Base-by-base conservation (phyloP, 2,113 vertebrate species). In the Typhlomys cinereus region DNA sequence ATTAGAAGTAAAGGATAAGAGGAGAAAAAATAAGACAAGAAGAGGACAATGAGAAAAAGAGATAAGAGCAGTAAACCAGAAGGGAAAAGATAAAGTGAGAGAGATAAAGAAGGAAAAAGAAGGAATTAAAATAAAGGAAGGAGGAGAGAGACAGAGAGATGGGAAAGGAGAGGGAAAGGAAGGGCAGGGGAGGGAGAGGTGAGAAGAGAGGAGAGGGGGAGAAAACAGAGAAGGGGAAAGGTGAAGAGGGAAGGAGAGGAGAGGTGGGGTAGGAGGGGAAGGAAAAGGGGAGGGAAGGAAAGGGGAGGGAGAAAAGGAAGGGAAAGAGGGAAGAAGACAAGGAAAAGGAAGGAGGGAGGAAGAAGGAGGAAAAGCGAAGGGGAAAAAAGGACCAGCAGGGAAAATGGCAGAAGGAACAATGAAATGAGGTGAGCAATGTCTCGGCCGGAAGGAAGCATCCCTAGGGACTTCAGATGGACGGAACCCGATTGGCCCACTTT, bases 161-260 rank as follows among this genome's bases (percentile, higher is more conserved):
- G 3, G 29, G 20, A 25, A 5, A 14, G 34, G 50, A 21, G 17
- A 36, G 13, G 12, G 34, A 50, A 21, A 39, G 15, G 34, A 52
- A 39, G 4, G 13, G 12, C 11, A 15, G 46, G 54, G 25, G 7
- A 9, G 4, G 7, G 4, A 7, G 1, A 11, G 17, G 11, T 4
- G 1, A 12, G 7, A 23, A 23, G 25, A 21, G 5, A 34, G 9
- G 39, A n/a, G 46, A 57, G 20, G 25, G 7, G 0, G 27, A 15
- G 14, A 2, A 4, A 29, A 29, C 12, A 23, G 67, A 2, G 5
- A 31, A 1, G 34, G 2, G 1, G 17, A 1, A 20, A 11, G 5
- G 50, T 1, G 3, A 12, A 25, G n/a, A 7, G 8, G 15, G 2
- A 13, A 4, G 5, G 18, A 34, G 0, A 12, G 14, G 13, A 21